These are phyloP conservation scores for Xiphophorus maculatus DNA, from an alignment of 2,113 vertebrate genomes.

Conservation along the genomic window DNA sequence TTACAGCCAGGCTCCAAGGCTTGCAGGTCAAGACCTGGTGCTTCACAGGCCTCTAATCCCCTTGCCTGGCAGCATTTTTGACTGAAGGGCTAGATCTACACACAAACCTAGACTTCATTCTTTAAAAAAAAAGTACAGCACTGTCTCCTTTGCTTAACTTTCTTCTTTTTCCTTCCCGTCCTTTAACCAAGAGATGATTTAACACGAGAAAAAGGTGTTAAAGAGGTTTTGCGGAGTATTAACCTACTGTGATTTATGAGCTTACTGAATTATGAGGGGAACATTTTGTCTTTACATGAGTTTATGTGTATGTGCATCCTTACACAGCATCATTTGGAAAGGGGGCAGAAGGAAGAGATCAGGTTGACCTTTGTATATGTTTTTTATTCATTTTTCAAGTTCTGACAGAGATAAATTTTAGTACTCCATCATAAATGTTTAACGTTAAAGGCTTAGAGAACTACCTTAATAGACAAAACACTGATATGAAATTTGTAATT, in stretches of 20 bases:
- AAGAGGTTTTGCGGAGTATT: constrained; percentile 74
- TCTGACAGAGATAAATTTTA: constrained; percentile 35
- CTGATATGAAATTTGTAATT: constrained; percentile 35
- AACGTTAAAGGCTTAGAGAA: constrained; percentile 13
- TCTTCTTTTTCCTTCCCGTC: constrained; percentile 49
- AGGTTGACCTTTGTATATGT: constrained; percentile 18
- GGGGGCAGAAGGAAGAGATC: constrained; percentile 10
- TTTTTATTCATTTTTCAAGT: constrained; percentile 32
- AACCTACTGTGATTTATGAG: constrained; percentile 77
- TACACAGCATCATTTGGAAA: constrained; percentile 15
- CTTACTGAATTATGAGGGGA: constrained; percentile 76
- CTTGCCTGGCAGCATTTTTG: constrained; percentile 80
- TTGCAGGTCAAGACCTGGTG: constrained; percentile 89
- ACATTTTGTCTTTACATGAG: constrained; percentile 66
- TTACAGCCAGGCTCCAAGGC: constrained; percentile 86
- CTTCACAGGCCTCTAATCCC: constrained; percentile 83
- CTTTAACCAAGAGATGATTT: constrained; percentile 75
- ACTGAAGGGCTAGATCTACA: constrained; percentile 67
- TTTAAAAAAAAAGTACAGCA: constrained; percentile 66
- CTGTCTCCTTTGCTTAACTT: constrained; percentile 44
- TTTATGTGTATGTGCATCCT: constrained; percentile 48
- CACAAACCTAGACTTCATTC: constrained; percentile 59
- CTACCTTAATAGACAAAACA: constrained; percentile 14
- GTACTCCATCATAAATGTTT: constrained; percentile 31
- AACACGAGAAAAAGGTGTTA: constrained; percentile 75